Percentiles rank a stretch among this genome's conserved stretches.
These are phyloP conservation scores for Aurelia sp. DNA, from an alignment of 30 jellyfish, hydroid and myxozoan genomes.

Conservation along the genomic window DNA sequence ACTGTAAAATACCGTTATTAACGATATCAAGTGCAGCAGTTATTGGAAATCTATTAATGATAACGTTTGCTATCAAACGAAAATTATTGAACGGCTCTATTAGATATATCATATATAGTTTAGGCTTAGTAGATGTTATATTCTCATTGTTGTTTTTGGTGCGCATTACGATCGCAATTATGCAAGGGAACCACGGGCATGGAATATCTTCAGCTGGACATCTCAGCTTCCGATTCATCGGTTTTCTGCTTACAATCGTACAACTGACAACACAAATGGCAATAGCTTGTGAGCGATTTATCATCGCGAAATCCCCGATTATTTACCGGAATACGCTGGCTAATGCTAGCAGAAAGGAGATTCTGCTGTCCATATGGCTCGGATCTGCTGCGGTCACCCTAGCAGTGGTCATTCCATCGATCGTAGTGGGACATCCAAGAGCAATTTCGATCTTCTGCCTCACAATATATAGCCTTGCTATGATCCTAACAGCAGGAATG, in stretches of 20 bases:
- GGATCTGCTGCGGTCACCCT: not conserved
- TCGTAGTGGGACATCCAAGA: slow-evolving; percentile 1
- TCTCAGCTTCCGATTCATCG: slow-evolving; percentile 9
- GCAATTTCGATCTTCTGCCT: not conserved
- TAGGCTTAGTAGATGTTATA: not conserved
- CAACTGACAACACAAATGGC: slow-evolving; percentile 18
- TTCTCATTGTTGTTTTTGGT: not conserved
- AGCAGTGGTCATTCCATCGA: slow-evolving; percentile 14
- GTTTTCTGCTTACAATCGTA: not conserved
- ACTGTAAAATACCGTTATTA: not conserved
- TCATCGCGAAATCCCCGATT: slow-evolving; percentile 6
- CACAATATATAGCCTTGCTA: not conserved
- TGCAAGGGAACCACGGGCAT: not conserved
- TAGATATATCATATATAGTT: slow-evolving; percentile 1
- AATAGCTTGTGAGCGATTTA: slow-evolving; percentile 11
- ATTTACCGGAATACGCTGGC: slow-evolving; percentile 2
- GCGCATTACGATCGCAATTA: not conserved
- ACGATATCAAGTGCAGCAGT: slow-evolving; percentile 8
- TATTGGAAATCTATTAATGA: not conserved
- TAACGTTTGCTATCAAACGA: not conserved
- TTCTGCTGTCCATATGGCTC: not conserved
- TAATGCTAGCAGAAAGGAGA: not conserved
- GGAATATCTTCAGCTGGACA: not conserved
- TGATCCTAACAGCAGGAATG: slow-evolving; percentile 16
- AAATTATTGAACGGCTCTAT: slow-evolving; percentile 4